These are phyloP conservation scores for Pseudomyrmex dendroicus DNA, from an alignment of 1,140 invertebrate species.

Conservation along the genomic window DNA sequence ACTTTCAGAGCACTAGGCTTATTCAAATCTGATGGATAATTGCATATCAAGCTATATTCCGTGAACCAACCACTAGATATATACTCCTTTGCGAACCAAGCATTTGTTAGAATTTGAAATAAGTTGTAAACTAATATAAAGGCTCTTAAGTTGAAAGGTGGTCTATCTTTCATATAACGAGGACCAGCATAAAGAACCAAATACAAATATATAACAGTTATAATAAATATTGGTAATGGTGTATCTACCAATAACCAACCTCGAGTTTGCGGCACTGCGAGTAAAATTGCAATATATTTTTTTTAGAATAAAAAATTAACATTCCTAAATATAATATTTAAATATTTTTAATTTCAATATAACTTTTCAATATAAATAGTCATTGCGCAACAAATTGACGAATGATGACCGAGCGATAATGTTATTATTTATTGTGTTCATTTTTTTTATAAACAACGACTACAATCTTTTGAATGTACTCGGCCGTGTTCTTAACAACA, in stretches of 20 bases:
- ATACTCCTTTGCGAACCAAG: constrained; percentile 82
- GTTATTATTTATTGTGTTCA: too few relatives aligned
- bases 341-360: too few relatives aligned
- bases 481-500: too few relatives aligned
- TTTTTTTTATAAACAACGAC: too few relatives aligned
- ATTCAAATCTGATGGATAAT: neutral
- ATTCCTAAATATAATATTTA: too few relatives aligned
- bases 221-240: constrained; percentile 83
- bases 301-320: too few relatives aligned
- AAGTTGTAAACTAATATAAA: constrained; percentile 87
- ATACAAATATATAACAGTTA: constrained; percentile 84
- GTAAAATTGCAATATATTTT: neutral
- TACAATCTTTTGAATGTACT: too few relatives aligned
- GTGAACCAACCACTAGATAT: constrained; percentile 62
- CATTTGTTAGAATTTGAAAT: constrained; percentile 85
- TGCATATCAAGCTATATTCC: constrained; percentile 54
- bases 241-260: constrained; percentile 85
- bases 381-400: too few relatives aligned
- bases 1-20: neutral
- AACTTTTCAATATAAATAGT: too few relatives aligned
- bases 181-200: constrained; percentile 85
- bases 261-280: constrained; percentile 83
- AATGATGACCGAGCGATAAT: too few relatives aligned
- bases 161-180: constrained; percentile 86
- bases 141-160: constrained; percentile 87